A percentile compares a stretch with the other conserved stretches of the same genome.
These are phyloP conservation scores for Drosophila subsilvestris DNA, from an alignment of 2,888 invertebrate genomes.

Conservation along the genomic window DNA sequence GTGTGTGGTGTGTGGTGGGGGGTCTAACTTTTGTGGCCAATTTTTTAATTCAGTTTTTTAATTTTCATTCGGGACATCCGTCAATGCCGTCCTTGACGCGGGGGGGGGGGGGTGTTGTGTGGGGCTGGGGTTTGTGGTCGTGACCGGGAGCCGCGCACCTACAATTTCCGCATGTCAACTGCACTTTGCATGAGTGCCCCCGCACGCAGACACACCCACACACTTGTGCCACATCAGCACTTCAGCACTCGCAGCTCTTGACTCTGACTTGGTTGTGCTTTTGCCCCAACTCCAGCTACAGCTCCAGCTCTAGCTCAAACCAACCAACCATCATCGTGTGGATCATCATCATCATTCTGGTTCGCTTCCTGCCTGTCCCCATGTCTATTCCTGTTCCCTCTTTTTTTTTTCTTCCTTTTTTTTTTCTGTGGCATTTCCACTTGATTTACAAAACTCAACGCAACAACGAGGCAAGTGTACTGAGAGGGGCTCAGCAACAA, in stretches of 20 bases:
- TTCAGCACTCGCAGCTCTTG: constrained; percentile 42
- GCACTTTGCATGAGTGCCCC: constrained; percentile 77
- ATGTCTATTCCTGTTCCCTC: constrained; percentile 17
- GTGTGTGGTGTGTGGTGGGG: not conserved
- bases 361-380: constrained; percentile 19
- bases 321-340: constrained; percentile 17
- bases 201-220: constrained; percentile 23
- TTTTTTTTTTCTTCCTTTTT: constrained; percentile 26
- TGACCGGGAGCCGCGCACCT: constrained; percentile 55
- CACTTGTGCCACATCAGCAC: constrained; percentile 40
- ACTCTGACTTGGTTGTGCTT: constrained; percentile 50
- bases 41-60: not conserved
- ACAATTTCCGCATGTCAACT: constrained; percentile 80
- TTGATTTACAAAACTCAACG: constrained; percentile 78
- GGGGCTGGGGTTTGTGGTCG: not conserved
- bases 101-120: not conserved
- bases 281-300: constrained; percentile 24
- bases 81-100: not conserved
- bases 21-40: not conserved
- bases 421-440: constrained; percentile 69
- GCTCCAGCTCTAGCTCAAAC: constrained; percentile 3
- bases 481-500: constrained; percentile 50
- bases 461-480: constrained; percentile 32
- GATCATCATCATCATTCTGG: constrained; percentile 34
- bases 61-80: not conserved